These are phyloP conservation scores for Eleginops maclovinus DNA, from an alignment of 2,113 vertebrate species.

Conservation along the genomic window DNA sequence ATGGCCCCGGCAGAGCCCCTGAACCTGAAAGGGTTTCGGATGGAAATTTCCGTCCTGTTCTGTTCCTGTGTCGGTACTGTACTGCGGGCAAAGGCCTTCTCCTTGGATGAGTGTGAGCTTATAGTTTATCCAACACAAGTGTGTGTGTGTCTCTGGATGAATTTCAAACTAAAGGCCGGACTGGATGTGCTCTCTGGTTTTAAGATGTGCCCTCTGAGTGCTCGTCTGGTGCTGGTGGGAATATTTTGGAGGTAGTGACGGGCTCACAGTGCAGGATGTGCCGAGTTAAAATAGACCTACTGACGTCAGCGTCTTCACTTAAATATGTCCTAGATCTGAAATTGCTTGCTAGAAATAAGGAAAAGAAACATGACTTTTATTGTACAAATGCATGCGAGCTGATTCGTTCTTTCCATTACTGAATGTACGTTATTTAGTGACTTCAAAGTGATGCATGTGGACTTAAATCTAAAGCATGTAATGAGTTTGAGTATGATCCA, in stretches of 20 bases:
- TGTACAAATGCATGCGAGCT: neutral
- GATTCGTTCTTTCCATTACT: neutral
- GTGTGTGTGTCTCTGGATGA: constrained; percentile 11
- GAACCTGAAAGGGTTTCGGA: constrained; percentile 71
- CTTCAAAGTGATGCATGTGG: neutral
- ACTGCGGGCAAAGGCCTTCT: constrained; percentile 51
- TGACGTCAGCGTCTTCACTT: constrained; percentile 32
- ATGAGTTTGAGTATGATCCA: neutral
- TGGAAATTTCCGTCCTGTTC: constrained; percentile 84
- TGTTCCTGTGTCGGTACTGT: constrained; percentile 52
- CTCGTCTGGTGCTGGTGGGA: constrained; percentile 10
- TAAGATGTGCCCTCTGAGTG: constrained; percentile 17
- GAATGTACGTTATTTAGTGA: neutral
- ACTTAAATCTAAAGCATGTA: neutral
- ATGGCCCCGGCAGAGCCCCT: constrained; percentile 77
- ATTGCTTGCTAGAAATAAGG: neutral
- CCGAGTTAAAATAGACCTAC: constrained; percentile 34
- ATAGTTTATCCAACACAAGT: constrained; percentile 17
- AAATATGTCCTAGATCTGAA: constrained; percentile 18
- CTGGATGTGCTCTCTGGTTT: constrained; percentile 9
- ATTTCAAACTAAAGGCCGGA: constrained; percentile 22
- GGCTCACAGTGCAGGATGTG: constrained; percentile 17
- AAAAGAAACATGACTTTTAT: constrained; percentile 3
- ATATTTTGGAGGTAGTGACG: constrained; percentile 28
- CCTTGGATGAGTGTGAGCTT: constrained; percentile 26